These are phyloP conservation scores for Puffinus mauretanicus DNA, from an alignment of 2,113 vertebrate species.

Conservation along the genomic window DNA sequence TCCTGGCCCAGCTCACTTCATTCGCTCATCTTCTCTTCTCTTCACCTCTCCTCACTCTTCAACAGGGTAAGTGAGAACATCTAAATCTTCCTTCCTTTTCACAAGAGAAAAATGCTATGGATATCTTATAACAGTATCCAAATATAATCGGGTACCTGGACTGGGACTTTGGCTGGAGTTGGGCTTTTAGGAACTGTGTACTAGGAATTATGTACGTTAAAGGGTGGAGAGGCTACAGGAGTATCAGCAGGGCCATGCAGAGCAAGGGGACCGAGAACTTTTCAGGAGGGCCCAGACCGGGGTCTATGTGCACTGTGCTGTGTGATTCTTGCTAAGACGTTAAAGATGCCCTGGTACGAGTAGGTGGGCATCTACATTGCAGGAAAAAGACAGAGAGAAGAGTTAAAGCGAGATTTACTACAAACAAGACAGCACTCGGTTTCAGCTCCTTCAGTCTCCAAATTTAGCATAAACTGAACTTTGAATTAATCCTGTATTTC, in stretches of 20 bases:
- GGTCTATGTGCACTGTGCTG: rapidly evolving
- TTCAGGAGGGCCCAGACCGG: neutral
- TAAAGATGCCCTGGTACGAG: rapidly evolving
- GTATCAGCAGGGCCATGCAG: neutral
- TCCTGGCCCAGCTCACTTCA: neutral
- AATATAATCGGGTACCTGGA: rapidly evolving
- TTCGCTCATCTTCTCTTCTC: neutral
- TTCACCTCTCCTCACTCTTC: neutral
- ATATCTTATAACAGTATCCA: rapidly evolving
- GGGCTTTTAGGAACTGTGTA: rapidly evolving
- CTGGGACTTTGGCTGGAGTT: rapidly evolving
- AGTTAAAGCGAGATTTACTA: rapidly evolving
- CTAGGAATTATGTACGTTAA: rapidly evolving
- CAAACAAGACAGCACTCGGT: rapidly evolving
- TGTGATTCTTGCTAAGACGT: neutral
- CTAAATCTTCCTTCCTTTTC: neutral
- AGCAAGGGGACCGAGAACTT: rapidly evolving
- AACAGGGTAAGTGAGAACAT: slow-evolving; percentile 40
- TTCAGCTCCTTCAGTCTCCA: neutral
- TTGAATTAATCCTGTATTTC: neutral
- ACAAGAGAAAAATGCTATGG: neutral
- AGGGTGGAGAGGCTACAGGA: neutral
- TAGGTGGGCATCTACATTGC: rapidly evolving
- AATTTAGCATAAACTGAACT: neutral
- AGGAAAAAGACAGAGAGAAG: neutral